phyloP scores from a whole-genome alignment of 2,888 invertebrate genomes.

The Luffia ferchaultella region DNA sequence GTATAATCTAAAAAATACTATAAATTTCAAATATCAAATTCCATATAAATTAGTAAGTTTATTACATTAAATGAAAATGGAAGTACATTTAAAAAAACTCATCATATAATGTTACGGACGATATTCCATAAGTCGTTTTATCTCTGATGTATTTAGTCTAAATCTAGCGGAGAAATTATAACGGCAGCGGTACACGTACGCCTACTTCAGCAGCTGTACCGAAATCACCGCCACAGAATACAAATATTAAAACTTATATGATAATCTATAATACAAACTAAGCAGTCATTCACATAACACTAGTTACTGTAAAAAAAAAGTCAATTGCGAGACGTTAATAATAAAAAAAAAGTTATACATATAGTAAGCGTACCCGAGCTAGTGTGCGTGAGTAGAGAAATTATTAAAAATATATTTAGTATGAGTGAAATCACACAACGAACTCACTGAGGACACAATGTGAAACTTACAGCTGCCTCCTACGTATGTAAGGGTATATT shows the following conservation, averaged over 20 bases:
- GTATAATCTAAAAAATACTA: no score
- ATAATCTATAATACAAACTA: conserved; percentile 53
- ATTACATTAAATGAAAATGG: neutral
- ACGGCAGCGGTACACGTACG: no score
- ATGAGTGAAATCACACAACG: no score
- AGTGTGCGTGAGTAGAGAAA: conserved; percentile 44
- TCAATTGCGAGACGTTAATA: neutral
- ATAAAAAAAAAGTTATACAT: conserved; percentile 40
- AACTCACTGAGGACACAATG: no score
- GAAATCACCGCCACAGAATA: conserved; percentile 32
- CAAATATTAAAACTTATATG: conserved; percentile 39
- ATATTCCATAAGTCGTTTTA: no score
- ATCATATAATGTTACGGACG: neutral
- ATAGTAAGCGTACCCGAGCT: conserved; percentile 57
- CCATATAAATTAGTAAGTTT: neutral
- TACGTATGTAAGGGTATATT: no score
- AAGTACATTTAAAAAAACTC: neutral
- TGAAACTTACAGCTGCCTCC: no score
- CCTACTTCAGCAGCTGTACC: no score
- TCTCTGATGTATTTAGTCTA: neutral
- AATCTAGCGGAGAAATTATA: neutral
- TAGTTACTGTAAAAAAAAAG: conserved; percentile 19
- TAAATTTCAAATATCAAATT: neutral
- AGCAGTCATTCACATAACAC: conserved; percentile 61
- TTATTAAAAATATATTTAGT: conserved; percentile 29